Percentiles rank a stretch among this genome's conserved stretches.
Evolutionary conservation across 2,113 vertebrate genomes (phyloP).

Genomic region (Craseonycteris thonglongyai): DNA sequence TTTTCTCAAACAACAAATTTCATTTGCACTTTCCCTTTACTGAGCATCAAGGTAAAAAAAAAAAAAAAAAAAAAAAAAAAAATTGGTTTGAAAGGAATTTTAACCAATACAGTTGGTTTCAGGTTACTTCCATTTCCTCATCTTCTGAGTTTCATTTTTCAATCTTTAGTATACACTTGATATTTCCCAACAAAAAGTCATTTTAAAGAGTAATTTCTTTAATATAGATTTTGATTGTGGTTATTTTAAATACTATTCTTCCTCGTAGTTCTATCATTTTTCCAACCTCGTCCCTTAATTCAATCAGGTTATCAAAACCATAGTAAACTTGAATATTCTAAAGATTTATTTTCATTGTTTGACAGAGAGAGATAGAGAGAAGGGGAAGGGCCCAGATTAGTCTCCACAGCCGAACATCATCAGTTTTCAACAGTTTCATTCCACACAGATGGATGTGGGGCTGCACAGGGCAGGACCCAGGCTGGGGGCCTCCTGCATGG

Average conservation of each 20-base stretch:
- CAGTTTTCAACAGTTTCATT: too few species aligned
- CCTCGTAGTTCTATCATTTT: slow-evolving; percentile 19
- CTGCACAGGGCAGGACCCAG: too few species aligned
- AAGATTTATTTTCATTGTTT: too few species aligned
- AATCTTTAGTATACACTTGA: not conserved
- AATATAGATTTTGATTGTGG: not conserved
- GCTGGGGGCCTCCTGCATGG: too few species aligned
- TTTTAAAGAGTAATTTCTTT: slow-evolving; percentile 49
- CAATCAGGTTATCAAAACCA: not conserved
- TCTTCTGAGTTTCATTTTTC: not conserved
- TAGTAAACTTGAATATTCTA: slow-evolving; percentile 1
- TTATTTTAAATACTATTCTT: slow-evolving; percentile 25
- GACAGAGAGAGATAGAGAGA: too few species aligned
- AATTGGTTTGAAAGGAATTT: slow-evolving; percentile 41
- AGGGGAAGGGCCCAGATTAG: too few species aligned
- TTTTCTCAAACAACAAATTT: slow-evolving; percentile 58
- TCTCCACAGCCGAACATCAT: too few species aligned
- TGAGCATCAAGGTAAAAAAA: slow-evolving; percentile 46
- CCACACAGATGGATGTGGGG: too few species aligned
- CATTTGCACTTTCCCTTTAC: slow-evolving; percentile 39
- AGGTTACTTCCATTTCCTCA: not conserved
- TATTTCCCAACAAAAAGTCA: not conserved
- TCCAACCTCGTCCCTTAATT: slow-evolving; percentile 38
- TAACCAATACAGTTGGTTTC: slow-evolving; percentile 28
- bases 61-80: too few species aligned